Percentiles rank a stretch among this genome's conserved stretches.
Conservation (phyloP, 2,113 vertebrate species). For the Oenanthe oenanthe region DNA sequence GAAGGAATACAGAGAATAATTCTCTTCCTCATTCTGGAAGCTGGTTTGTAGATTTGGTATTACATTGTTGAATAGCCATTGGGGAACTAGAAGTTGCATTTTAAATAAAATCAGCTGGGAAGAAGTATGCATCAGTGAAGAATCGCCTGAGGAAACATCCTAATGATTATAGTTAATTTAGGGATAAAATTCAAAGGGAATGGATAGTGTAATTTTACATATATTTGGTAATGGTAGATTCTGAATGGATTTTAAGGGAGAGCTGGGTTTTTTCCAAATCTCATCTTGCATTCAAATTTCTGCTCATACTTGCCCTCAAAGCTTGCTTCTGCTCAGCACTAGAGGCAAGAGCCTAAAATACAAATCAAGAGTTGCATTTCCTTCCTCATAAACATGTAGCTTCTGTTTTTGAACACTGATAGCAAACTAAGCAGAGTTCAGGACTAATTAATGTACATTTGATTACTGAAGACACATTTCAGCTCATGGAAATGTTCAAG, state of each 20-base stretch:
- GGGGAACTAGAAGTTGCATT: background rate
- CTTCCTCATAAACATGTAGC: background rate
- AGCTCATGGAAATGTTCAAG: background rate
- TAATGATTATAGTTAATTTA: conserved; percentile 5
- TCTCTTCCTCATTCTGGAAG: background rate
- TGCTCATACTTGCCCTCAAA: background rate
- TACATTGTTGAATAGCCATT: background rate
- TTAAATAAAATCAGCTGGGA: conserved; percentile 6
- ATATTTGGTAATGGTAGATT: background rate
- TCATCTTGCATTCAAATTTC: background rate
- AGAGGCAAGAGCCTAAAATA: background rate
- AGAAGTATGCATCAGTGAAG: background rate
- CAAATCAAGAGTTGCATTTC: background rate
- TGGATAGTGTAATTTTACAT: background rate
- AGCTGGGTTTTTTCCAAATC: background rate
- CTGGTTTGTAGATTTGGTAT: background rate
- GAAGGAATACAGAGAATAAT: background rate
- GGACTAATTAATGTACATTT: background rate
- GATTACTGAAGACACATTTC: background rate
- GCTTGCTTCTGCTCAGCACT: background rate
- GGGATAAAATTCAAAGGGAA: background rate
- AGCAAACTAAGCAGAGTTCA: background rate
- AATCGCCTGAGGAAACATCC: background rate
- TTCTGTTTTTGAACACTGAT: background rate
- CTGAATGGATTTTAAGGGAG: background rate